phyloP scores from a whole-genome alignment of 53 echinoderm and acorn worm genomes.

The Holothuria scabra region DNA sequence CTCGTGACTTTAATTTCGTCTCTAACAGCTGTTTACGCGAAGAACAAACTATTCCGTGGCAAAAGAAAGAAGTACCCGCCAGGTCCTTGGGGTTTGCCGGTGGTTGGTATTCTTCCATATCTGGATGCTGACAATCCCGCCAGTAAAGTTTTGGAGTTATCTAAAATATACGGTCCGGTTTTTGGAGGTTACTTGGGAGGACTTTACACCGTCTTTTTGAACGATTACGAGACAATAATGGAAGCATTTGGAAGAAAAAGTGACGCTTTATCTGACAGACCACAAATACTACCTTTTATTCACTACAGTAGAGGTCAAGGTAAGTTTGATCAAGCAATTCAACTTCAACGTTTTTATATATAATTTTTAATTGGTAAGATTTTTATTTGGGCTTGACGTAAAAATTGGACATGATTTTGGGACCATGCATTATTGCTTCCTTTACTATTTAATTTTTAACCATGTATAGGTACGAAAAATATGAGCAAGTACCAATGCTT shows the following conservation, averaged over 20 bases:
- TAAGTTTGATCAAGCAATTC: background rate
- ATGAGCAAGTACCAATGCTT: too few relatives aligned
- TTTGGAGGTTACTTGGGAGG: slow-evolving; percentile 23
- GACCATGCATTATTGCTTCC: too few relatives aligned
- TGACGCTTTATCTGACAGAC: slow-evolving; percentile 11
- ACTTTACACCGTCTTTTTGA: slow-evolving; percentile 15
- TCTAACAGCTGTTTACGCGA: background rate
- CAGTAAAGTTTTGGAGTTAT: slow-evolving; percentile 23
- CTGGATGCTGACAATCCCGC: slow-evolving; percentile 9
- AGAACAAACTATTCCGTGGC: background rate
- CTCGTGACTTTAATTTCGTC: background rate
- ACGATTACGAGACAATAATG: background rate
- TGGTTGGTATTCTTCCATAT: slow-evolving; percentile 16
- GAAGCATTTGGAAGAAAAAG: slow-evolving; percentile 19
- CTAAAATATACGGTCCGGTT: slow-evolving; percentile 10
- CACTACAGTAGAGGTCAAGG: slow-evolving; percentile 28
- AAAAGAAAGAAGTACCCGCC: background rate
- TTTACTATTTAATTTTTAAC: too few relatives aligned
- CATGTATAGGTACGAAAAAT: too few relatives aligned
- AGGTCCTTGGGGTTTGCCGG: slow-evolving; percentile 30
- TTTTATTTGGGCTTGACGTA: too few relatives aligned
- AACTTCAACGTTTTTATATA: background rate
- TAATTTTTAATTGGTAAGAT: too few relatives aligned
- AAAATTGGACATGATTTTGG: too few relatives aligned
- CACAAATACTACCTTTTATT: slow-evolving; percentile 22